A percentile compares a stretch with the other conserved stretches of the same genome.
Conservation (phyloP, 1,140 invertebrate species). For the Cherax quadricarinatus region DNA sequence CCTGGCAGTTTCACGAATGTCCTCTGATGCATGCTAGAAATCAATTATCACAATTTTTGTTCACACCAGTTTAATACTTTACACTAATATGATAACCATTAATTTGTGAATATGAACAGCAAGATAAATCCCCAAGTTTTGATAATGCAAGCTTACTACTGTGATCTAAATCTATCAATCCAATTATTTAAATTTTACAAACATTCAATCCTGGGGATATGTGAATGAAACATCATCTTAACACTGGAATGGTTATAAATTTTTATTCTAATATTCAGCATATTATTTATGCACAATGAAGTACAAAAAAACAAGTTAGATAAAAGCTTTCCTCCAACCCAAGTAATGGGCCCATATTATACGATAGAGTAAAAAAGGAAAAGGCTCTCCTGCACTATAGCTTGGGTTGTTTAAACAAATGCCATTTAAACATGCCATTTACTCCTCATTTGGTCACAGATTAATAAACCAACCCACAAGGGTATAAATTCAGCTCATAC, state of each 20-base stretch:
- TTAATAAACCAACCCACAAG: constrained; percentile 51
- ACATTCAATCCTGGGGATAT: constrained; percentile 59
- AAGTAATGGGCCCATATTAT: constrained; percentile 35
- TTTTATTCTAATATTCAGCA: constrained; percentile 69
- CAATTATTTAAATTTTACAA: constrained; percentile 20
- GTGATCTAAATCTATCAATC: not conserved
- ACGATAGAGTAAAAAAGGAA: constrained; percentile 52
- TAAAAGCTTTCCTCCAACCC: constrained; percentile 55
- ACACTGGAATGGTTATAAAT: constrained; percentile 70
- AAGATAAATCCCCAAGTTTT: constrained; percentile 18
- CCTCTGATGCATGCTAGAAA: not conserved
- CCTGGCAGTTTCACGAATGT: not conserved
- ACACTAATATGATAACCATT: not conserved
- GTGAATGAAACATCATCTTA: constrained; percentile 63
- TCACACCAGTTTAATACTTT: not conserved
- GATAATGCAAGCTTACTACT: not conserved
- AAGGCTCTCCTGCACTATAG: constrained; percentile 61
- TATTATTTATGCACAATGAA: constrained; percentile 67
- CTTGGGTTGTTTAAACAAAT: constrained; percentile 64
- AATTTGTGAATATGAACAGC: constrained; percentile 12
- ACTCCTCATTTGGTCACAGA: constrained; percentile 68
- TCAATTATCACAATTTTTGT: constrained; percentile 6
- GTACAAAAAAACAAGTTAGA: constrained; percentile 67
- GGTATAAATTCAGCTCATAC: constrained; percentile 32
- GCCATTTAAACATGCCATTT: constrained; percentile 69